Evolutionary conservation across 2,113 vertebrate genomes (phyloP).

Genomic region (Psittacara wagleri): DNA sequence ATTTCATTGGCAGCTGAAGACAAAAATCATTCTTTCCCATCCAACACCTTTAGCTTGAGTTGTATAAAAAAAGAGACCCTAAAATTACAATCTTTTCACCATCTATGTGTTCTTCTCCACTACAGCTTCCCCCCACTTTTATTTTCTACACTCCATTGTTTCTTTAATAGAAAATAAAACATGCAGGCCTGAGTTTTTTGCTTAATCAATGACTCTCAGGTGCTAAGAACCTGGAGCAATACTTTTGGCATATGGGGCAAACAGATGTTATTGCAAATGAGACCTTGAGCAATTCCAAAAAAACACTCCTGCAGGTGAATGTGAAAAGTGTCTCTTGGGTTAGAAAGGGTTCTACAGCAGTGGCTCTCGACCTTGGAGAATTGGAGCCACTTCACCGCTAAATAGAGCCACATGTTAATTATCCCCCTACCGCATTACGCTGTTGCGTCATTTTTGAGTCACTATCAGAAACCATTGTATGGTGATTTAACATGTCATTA

Average conservation of each 20-base stretch:
- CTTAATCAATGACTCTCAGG: neutral
- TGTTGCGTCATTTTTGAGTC: neutral
- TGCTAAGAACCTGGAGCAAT: neutral
- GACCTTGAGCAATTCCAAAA: neutral
- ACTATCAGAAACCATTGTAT: neutral
- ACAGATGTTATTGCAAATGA: constrained; percentile 6
- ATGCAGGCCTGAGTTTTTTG: neutral
- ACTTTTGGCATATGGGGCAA: neutral
- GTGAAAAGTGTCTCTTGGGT: neutral
- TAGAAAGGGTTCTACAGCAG: neutral
- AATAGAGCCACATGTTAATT: neutral
- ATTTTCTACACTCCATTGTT: neutral
- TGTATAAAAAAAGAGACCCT: neutral
- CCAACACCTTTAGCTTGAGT: neutral
- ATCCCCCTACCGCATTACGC: neutral
- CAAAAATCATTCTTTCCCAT: neutral
- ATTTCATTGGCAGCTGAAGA: neutral
- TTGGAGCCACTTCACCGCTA: neutral
- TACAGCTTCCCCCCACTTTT: fast-evolving
- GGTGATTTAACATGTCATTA: neutral
- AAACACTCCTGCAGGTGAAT: constrained; percentile 3
- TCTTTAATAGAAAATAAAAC: neutral
- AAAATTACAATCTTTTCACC: neutral
- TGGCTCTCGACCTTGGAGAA: neutral
- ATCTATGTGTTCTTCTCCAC: neutral